Evolutionary conservation across 2,888 invertebrate species (phyloP).

Genomic region (Elmis aenea): DNA sequence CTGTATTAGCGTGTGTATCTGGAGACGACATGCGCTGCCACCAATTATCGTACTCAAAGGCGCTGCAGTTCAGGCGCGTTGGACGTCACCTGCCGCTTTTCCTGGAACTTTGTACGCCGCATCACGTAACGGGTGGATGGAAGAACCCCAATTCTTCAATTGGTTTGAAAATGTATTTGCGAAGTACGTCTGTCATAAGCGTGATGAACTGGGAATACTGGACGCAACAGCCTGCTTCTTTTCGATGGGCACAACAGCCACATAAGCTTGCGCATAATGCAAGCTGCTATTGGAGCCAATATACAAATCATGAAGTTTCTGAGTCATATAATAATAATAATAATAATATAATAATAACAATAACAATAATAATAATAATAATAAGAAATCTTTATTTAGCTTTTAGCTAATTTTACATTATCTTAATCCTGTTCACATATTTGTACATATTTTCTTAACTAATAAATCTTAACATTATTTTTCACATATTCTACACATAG

Average conservation of each 20-base stretch:
- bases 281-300: conserved; percentile 1
- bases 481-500: no score
- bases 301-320: conserved; percentile 1
- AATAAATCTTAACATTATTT: no score
- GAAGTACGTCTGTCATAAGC: not conserved
- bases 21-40: conserved; percentile 20
- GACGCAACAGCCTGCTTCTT: conserved; percentile 1
- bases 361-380: no score
- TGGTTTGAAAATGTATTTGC: conserved; percentile 12
- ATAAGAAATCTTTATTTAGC: no score
- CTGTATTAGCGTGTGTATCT: conserved; percentile 22
- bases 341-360: no score
- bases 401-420: no score
- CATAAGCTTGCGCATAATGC: conserved; percentile 1
- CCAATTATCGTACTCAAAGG: conserved; percentile 27
- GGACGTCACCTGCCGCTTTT: conserved; percentile 12
- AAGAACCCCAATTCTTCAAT: conserved; percentile 15
- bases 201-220: not conserved
- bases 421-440: no score
- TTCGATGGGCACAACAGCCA: conserved; percentile 2
- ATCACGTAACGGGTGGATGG: conserved; percentile 26
- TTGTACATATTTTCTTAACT: no score
- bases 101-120: conserved; percentile 24
- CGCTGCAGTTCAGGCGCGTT: conserved; percentile 19
- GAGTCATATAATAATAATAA: no score